Evolutionary conservation across 35 echinoderm and acorn worm species (phyloP).

Genomic region (Stichopus chloronotus): DNA sequence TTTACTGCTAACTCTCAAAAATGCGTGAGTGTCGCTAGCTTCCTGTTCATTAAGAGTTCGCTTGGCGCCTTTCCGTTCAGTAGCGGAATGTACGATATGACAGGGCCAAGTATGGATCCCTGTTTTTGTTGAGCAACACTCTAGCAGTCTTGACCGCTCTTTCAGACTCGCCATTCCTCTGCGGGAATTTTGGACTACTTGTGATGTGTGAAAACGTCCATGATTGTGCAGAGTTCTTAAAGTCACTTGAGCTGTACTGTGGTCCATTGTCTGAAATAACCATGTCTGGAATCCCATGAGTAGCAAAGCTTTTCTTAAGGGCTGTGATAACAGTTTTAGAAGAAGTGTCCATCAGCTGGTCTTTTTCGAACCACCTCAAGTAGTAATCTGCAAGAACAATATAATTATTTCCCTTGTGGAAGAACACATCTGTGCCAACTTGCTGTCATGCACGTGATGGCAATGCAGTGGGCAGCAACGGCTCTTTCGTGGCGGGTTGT

Average conservation of each 20-base stretch:
- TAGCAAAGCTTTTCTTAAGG: constrained; percentile 22
- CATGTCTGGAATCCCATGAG: constrained; percentile 44
- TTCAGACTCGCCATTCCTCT: constrained; percentile 35
- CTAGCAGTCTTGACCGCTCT: constrained; percentile 35
- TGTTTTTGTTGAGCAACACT: constrained; percentile 28
- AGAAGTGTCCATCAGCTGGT: background rate
- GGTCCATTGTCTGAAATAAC: constrained; percentile 55
- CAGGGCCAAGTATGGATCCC: constrained; percentile 17
- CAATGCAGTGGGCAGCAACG: background rate
- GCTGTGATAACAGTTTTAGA: background rate
- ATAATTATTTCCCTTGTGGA: background rate
- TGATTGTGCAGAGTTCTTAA: constrained; percentile 14
- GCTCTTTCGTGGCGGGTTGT: background rate
- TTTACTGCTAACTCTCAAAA: no score
- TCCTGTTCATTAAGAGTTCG: background rate
- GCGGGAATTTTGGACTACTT: constrained; percentile 17
- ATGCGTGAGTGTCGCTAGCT: background rate
- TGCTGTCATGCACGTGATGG: constrained; percentile 36
- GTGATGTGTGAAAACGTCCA: constrained; percentile 47
- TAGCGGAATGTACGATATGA: constrained; percentile 44
- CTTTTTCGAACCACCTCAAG: background rate
- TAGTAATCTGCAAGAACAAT: constrained; percentile 32
- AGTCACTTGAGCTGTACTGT: constrained; percentile 35
- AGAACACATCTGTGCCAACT: background rate
- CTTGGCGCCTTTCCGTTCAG: constrained; percentile 18